phyloP scores from a whole-genome alignment of 2,888 invertebrate genomes.

The Furcula furcula region DNA sequence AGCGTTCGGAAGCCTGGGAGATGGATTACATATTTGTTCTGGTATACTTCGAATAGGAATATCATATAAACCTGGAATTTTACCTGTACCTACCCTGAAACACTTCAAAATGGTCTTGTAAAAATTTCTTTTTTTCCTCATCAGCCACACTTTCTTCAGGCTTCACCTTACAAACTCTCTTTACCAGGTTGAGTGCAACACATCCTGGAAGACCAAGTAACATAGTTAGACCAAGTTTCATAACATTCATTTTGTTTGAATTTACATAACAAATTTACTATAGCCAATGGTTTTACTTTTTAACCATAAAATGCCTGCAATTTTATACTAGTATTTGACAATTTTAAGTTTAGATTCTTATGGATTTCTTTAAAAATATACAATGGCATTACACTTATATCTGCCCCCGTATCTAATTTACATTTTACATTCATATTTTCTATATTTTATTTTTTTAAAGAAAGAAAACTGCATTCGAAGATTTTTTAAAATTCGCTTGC shows the following conservation, averaged over 20 bases:
- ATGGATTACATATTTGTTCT: constrained; percentile 1
- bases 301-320: constrained; percentile 1
- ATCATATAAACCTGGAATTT: neutral
- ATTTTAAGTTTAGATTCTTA: neutral
- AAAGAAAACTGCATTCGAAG: too few relatives aligned
- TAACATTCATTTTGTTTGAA: constrained; percentile 8
- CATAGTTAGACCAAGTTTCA: constrained; percentile 12
- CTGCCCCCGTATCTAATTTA: constrained; percentile 14
- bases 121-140: too few relatives aligned
- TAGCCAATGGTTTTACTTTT: constrained; percentile 2
- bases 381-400: constrained; percentile 13
- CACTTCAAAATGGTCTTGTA: neutral
- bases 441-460: too few relatives aligned
- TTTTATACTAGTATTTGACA: neutral
- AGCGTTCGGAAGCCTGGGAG: neutral
- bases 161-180: constrained; percentile 12
- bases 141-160: too few relatives aligned
- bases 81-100: neutral
- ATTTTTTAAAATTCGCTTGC: too few relatives aligned
- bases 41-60: constrained; percentile 1
- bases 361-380: neutral
- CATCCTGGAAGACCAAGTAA: constrained; percentile 12
- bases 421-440: constrained; percentile 5
- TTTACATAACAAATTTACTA: constrained; percentile 6
- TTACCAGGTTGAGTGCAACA: constrained; percentile 5